These are phyloP conservation scores for Dendrolimus kikuchii DNA, from an alignment of 1,140 invertebrate genomes.

Conservation along the genomic window DNA sequence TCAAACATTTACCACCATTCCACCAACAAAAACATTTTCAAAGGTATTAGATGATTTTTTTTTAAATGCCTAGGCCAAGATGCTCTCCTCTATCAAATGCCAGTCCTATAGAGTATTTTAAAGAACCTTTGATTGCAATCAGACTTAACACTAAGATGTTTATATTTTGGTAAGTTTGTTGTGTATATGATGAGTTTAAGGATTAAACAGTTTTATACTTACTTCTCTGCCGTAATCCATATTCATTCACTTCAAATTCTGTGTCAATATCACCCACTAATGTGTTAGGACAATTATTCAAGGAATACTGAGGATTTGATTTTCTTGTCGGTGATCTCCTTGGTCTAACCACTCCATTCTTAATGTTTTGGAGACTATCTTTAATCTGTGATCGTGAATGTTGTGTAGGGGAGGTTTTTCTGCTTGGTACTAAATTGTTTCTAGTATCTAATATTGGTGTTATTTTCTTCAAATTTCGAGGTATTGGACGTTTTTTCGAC, in stretches of 20 bases:
- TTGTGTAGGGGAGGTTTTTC: constrained; percentile 23
- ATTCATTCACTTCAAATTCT: constrained; percentile 19
- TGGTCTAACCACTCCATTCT: constrained; percentile 12
- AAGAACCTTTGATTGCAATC: no score
- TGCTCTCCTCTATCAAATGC: no score
- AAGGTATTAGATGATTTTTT: no score
- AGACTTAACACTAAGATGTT: no score
- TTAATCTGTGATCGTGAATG: constrained; percentile 16
- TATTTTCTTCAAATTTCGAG: constrained; percentile 28
- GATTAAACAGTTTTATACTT: constrained; percentile 16
- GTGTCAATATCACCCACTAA: constrained; percentile 30
- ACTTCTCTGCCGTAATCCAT: constrained; percentile 46
- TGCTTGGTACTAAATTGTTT: constrained; percentile 17
- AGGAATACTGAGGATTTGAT: constrained; percentile 23
- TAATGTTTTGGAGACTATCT: constrained; percentile 17
- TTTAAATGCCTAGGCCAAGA: no score
- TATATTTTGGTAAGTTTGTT: no score
- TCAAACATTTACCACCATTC: no score
- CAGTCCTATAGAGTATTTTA: no score
- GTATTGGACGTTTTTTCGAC: constrained; percentile 22
- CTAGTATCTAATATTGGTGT: constrained; percentile 18
- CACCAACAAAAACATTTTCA: no score
- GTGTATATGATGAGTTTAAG: neutral
- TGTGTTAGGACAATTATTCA: constrained; percentile 38
- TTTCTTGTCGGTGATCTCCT: constrained; percentile 26